phyloP scores from a whole-genome alignment of 2,797 vertebrate genomes.

The Otolemur crassicaudatus region DNA sequence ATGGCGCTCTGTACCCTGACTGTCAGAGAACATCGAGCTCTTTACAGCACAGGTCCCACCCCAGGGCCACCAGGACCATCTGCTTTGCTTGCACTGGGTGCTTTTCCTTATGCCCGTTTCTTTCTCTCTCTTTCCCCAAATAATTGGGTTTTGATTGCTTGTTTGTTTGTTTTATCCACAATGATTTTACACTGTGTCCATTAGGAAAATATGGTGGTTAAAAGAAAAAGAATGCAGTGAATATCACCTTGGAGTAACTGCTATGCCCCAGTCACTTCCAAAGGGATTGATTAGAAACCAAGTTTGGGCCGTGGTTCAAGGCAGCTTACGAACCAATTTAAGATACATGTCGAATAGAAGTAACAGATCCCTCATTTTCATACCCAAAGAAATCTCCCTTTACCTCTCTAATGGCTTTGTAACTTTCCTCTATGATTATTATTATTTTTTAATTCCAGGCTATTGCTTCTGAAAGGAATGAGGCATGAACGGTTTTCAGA shows the following conservation, averaged over 20 bases:
- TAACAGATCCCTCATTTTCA: neutral
- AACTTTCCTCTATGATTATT: neutral
- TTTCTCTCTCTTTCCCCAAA: neutral
- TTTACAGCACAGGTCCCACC: neutral
- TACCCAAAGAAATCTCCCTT: neutral
- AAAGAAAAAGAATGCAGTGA: neutral
- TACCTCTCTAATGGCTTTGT: neutral
- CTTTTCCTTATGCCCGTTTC: neutral
- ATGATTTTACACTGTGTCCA: neutral
- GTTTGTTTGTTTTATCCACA: neutral
- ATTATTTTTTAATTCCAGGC: neutral
- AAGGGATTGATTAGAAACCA: neutral
- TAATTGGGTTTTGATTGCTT: neutral
- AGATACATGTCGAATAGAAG: neutral
- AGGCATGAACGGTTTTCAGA: neutral
- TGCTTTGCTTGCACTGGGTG: neutral
- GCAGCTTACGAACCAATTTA: neutral
- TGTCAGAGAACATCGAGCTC: neutral
- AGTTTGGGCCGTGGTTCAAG: neutral
- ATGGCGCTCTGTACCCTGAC: slow-evolving; percentile 61
- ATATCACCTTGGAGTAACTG: neutral
- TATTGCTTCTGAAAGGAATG: neutral
- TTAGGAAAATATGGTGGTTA: neutral
- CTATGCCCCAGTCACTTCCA: neutral
- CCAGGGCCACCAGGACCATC: neutral